Percentiles rank a stretch among this genome's conserved stretches.
Conservation (phyloP, 2,888 invertebrate species). For the Himalopsyche kuldschensis region DNA sequence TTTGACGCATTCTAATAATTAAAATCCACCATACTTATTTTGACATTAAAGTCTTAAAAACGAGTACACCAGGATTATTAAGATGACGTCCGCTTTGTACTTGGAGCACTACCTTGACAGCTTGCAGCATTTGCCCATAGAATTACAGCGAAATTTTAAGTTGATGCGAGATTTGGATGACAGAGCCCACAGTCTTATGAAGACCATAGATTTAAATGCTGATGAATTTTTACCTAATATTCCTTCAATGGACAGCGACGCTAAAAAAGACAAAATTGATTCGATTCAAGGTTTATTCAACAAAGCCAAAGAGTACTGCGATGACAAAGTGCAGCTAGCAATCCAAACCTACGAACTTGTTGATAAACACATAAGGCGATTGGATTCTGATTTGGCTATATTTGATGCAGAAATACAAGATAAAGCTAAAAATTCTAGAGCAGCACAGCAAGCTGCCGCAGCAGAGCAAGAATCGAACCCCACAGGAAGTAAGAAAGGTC, state of each 20-base stretch:
- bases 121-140: slow-evolving; percentile 92
- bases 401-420: slow-evolving; percentile 98
- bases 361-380: slow-evolving; percentile 93
- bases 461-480: slow-evolving; percentile 54
- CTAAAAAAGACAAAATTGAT: slow-evolving; percentile 79
- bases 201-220: slow-evolving; percentile 86
- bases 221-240: slow-evolving; percentile 78
- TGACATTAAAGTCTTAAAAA: no score
- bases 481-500: slow-evolving; percentile 54
- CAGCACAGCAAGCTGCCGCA: slow-evolving; percentile 56
- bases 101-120: slow-evolving; percentile 96
- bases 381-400: slow-evolving; percentile 94
- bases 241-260: slow-evolving; percentile 72
- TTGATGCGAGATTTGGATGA: slow-evolving; percentile 94
- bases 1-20: no score
- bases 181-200: slow-evolving; percentile 86
- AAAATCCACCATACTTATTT: no score
- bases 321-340: slow-evolving; percentile 96
- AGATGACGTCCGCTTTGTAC: slow-evolving; percentile 93
- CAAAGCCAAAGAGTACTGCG: slow-evolving; percentile 94
- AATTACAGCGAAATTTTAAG: slow-evolving; percentile 93
- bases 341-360: slow-evolving; percentile 98
- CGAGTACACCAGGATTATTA: slow-evolving; percentile 28
- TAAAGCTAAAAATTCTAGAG: slow-evolving; percentile 79
- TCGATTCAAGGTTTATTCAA: slow-evolving; percentile 81